Conservation (phyloP, 2,888 invertebrate genomes). For the Magallana nippona region DNA sequence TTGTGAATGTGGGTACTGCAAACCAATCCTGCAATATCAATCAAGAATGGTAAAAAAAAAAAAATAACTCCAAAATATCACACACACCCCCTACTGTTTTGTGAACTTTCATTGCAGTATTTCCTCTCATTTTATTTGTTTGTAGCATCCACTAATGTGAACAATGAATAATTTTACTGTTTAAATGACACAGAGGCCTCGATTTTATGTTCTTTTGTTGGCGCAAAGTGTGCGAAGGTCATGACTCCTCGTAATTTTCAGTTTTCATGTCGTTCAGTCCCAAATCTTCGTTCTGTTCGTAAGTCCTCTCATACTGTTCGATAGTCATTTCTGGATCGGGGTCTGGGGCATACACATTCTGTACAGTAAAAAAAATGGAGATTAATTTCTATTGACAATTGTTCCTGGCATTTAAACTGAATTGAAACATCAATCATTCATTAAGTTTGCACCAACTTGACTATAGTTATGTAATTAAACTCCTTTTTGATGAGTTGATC, state of each 20-base stretch:
- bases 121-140: background rate
- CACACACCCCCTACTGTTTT: too few relatives aligned
- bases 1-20: too few relatives aligned
- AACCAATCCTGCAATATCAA: too few relatives aligned
- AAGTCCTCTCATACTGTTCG: conserved; percentile 89
- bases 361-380: conserved; percentile 67
- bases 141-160: background rate
- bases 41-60: too few relatives aligned
- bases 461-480: too few relatives aligned
- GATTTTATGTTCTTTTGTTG: background rate
- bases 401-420: too few relatives aligned
- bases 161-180: background rate
- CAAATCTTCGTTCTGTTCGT: conserved; percentile 96
- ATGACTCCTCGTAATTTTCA: conserved; percentile 85
- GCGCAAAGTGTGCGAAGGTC: conserved; percentile 37
- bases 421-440: too few relatives aligned
- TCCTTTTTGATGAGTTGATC: too few relatives aligned
- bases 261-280: conserved; percentile 98
- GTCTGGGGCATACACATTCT: conserved; percentile 86
- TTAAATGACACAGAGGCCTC: background rate
- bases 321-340: conserved; percentile 84
- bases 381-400: too few relatives aligned
- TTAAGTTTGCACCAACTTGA: too few relatives aligned
- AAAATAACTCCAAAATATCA: too few relatives aligned
- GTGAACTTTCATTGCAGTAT: background rate